phyloP scores from a whole-genome alignment of 2,888 invertebrate genomes.

The Xanthorhoe spadicearia region DNA sequence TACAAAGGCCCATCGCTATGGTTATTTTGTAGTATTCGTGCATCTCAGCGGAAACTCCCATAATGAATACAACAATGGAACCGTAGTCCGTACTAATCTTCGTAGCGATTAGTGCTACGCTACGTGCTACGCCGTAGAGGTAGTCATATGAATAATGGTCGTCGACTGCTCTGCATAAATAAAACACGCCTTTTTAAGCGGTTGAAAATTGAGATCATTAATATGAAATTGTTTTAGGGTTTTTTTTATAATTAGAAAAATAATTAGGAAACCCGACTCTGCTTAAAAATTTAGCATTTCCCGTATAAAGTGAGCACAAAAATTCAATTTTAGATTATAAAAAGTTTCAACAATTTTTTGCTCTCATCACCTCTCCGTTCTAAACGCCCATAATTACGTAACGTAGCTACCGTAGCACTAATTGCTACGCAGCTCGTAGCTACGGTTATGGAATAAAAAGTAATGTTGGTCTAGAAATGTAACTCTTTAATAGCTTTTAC shows the following conservation, averaged over 20 bases:
- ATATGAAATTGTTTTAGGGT: background rate
- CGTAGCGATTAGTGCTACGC: constrained; percentile 66
- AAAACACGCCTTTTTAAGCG: background rate
- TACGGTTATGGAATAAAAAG: constrained; percentile 25
- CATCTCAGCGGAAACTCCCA: constrained; percentile 43
- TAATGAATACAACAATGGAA: constrained; percentile 52
- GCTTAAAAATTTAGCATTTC: constrained; percentile 7
- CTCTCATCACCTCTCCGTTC: constrained; percentile 45
- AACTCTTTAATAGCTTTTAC: constrained; percentile 9
- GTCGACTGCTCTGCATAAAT: background rate
- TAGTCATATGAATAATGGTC: constrained; percentile 11
- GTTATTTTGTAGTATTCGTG: constrained; percentile 24
- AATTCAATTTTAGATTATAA: constrained; percentile 29
- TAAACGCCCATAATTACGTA: constrained; percentile 75
- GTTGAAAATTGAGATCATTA: background rate
- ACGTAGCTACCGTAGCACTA: constrained; percentile 74
- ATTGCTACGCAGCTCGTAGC: constrained; percentile 80
- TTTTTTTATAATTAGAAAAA: background rate
- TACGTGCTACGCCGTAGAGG: constrained; percentile 26
- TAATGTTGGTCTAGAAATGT: constrained; percentile 47
- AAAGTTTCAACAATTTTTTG: constrained; percentile 35
- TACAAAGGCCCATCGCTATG: background rate
- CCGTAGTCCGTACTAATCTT: constrained; percentile 65
- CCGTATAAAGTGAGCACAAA: constrained; percentile 27
- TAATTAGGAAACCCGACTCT: constrained; percentile 9